Evolutionary conservation across 2,888 invertebrate genomes (phyloP).

Genomic region (Conomelus anceps): DNA sequence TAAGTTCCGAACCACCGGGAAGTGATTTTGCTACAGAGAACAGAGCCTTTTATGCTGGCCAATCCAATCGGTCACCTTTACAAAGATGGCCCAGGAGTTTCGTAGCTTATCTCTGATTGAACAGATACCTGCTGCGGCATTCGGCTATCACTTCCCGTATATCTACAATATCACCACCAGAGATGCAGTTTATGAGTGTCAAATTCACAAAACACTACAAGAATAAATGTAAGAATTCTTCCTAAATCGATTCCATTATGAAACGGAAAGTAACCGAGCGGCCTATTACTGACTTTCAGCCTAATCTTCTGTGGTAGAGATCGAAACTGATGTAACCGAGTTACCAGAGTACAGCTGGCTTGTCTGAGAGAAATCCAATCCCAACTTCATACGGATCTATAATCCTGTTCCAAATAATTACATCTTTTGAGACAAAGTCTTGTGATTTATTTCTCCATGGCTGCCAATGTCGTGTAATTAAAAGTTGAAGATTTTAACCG

Average conservation of each 20-base stretch:
- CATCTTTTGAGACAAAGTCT: neutral
- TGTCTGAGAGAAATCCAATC: neutral
- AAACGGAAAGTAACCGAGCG: neutral
- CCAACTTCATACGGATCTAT: no score
- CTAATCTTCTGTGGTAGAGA: neutral
- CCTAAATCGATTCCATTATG: neutral
- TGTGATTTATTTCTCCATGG: neutral
- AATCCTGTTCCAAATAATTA: neutral
- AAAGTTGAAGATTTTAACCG: neutral
- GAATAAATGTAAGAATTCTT: neutral
- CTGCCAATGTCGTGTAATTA: neutral
- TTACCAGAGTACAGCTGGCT: neutral
- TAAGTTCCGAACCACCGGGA: no score
- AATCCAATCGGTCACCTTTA: no score
- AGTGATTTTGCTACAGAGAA: no score
- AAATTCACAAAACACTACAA: no score
- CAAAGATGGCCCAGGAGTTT: no score
- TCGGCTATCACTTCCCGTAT: no score
- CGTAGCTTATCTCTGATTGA: no score
- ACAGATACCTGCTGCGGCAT: no score
- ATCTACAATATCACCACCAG: no score
- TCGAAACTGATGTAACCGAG: neutral
- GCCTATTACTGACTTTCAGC: neutral
- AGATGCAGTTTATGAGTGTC: no score
- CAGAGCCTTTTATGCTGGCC: no score